Conservation (phyloP, 2,888 invertebrate species). For the Pilophorus perplexus region DNA sequence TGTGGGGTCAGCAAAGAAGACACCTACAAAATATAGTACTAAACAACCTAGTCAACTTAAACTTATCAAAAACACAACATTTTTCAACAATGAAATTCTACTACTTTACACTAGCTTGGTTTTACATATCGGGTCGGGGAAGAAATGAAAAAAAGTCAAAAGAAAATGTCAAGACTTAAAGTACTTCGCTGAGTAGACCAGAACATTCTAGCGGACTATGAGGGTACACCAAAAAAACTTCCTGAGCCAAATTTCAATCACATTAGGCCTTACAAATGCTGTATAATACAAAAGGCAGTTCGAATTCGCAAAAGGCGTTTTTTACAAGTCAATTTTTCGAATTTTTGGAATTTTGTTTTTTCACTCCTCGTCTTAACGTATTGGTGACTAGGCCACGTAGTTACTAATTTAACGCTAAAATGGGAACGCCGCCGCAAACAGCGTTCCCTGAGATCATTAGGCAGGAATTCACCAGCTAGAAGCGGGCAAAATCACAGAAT, state of each 20-base stretch:
- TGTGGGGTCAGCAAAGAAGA: constrained; percentile 44
- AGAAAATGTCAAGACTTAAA: background rate
- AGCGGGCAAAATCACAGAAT: constrained; percentile 47
- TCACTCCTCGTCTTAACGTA: constrained; percentile 31
- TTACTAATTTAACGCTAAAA: constrained; percentile 23
- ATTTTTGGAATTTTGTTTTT: no score
- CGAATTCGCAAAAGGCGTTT: background rate
- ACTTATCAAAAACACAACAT: constrained; percentile 31
- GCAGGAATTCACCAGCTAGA: constrained; percentile 46
- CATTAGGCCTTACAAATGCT: background rate
- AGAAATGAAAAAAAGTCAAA: background rate
- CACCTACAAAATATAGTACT: constrained; percentile 44
- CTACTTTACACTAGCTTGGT: no score
- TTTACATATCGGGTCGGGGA: background rate
- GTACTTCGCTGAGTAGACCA: background rate
- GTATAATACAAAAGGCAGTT: background rate
- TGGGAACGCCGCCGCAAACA: constrained; percentile 1
- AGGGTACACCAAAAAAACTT: background rate
- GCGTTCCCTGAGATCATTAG: constrained; percentile 45
- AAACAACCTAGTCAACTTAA: constrained; percentile 38
- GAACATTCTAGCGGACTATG: background rate
- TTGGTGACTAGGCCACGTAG: constrained; percentile 32
- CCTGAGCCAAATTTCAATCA: background rate
- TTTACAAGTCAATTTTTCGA: background rate
- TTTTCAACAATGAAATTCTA: constrained; percentile 9